A percentile compares a stretch with the other conserved stretches of the same genome.
Conservation (phyloP, 1,140 invertebrate genomes). For the Neodiprion pinetum region DNA sequence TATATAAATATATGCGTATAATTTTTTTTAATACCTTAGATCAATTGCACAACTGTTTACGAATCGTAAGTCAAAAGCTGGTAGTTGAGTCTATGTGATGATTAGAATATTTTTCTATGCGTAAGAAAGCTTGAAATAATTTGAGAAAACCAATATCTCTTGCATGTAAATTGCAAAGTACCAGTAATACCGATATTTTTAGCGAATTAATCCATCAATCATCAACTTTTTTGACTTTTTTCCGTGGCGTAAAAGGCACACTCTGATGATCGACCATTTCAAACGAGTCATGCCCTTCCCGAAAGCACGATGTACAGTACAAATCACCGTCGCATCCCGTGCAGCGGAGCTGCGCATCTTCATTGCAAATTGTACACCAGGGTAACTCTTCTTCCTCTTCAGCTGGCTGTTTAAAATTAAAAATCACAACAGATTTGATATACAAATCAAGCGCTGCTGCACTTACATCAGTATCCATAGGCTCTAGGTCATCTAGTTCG, state of each 20-base stretch:
- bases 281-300: constrained; percentile 50
- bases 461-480: constrained; percentile 42
- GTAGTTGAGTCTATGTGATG: too few relatives aligned
- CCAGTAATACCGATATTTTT: too few relatives aligned
- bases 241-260: constrained; percentile 32
- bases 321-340: constrained; percentile 46
- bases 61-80: too few relatives aligned
- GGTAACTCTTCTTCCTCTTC: constrained; percentile 34
- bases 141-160: too few relatives aligned
- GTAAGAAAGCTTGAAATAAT: too few relatives aligned
- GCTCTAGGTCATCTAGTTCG: constrained; percentile 37
- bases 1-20: too few relatives aligned
- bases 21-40: too few relatives aligned
- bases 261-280: constrained; percentile 45
- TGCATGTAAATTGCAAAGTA: too few relatives aligned
- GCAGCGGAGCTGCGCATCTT: constrained; percentile 40
- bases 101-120: too few relatives aligned
- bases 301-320: constrained; percentile 49
- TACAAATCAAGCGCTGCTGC: not conserved
- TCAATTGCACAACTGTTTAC: too few relatives aligned
- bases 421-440: not conserved
- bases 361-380: constrained; percentile 47
- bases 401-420: not conserved
- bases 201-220: too few relatives aligned
- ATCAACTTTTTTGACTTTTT: constrained; percentile 11